Conservation (phyloP, 1,140 invertebrate genomes). For the Acromyrmex heyeri region DNA sequence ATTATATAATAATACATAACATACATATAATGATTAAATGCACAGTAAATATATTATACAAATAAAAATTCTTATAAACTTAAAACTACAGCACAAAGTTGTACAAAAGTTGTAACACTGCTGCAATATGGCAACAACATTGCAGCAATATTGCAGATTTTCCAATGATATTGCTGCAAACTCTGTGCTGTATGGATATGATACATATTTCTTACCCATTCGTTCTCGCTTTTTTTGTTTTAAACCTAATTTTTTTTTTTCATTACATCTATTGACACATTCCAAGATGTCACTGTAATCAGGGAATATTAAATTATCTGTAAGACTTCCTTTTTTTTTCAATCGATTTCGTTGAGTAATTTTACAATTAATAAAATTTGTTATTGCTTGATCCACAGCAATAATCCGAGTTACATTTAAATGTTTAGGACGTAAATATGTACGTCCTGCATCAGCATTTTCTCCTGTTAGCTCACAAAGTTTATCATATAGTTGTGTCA, state of each 20-base stretch:
- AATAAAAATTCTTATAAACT: background rate
- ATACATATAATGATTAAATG: constrained; percentile 39
- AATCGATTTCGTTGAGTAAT: constrained; percentile 81
- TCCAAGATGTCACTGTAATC: constrained; percentile 88
- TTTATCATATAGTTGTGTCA: constrained; percentile 85
- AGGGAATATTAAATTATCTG: constrained; percentile 84
- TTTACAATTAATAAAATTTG: constrained; percentile 84
- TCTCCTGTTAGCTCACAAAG: constrained; percentile 87
- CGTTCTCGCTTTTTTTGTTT: constrained; percentile 80
- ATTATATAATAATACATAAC: constrained; percentile 23
- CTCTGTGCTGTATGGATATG: too few species aligned
- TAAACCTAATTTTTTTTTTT: constrained; percentile 82
- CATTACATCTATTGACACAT: constrained; percentile 85
- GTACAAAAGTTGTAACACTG: too few species aligned
- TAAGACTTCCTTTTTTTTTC: constrained; percentile 60
- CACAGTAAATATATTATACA: background rate
- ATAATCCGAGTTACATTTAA: constrained; percentile 83
- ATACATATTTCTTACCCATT: constrained; percentile 82
- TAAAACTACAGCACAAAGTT: background rate
- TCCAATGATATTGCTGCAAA: too few species aligned
- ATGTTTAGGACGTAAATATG: constrained; percentile 84
- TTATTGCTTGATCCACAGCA: constrained; percentile 87
- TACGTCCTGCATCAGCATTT: constrained; percentile 85
- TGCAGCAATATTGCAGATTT: too few species aligned
- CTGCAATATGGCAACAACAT: too few species aligned